A percentile compares a stretch with the other conserved stretches of the same genome.
Conservation (phyloP, 2,797 vertebrate species). For the Mallotus villosus region DNA sequence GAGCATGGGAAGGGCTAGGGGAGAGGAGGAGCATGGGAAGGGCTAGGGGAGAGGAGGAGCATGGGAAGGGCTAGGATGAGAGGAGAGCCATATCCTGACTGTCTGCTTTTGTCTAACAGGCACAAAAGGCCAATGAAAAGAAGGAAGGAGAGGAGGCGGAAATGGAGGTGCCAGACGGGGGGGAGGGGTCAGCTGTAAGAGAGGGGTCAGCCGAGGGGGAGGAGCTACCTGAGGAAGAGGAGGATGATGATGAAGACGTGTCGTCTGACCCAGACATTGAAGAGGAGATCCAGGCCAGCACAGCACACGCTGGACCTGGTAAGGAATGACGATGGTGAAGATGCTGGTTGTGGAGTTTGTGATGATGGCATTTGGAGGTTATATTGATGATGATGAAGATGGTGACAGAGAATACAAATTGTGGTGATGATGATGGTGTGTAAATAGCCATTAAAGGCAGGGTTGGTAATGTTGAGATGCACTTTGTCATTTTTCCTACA, state of each 20-base stretch:
- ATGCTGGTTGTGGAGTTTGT: background rate
- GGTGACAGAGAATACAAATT: background rate
- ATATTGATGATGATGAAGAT: background rate
- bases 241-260: slow-evolving; percentile 77
- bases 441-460: too few species aligned
- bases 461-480: too few species aligned
- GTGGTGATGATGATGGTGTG: too few species aligned
- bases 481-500: too few species aligned
- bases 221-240: slow-evolving; percentile 62
- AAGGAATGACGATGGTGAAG: slow-evolving; percentile 14
- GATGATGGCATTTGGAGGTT: too few species aligned
- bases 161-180: slow-evolving; percentile 29
- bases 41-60: too few species aligned
- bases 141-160: slow-evolving; percentile 24
- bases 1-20: background rate
- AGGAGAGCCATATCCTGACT: background rate
- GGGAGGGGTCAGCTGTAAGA: slow-evolving; percentile 41
- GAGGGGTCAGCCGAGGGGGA: slow-evolving; percentile 40
- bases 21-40: background rate
- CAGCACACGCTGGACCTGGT: slow-evolving; percentile 66
- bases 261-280: slow-evolving; percentile 83
- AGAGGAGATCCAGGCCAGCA: slow-evolving; percentile 76
- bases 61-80: slow-evolving; percentile 1
- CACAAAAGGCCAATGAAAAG: slow-evolving; percentile 40
- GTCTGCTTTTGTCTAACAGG: slow-evolving; percentile 47